Evolutionary conservation across 1,140 invertebrate genomes (phyloP).

Genomic region (Scaptomyza montana): DNA sequence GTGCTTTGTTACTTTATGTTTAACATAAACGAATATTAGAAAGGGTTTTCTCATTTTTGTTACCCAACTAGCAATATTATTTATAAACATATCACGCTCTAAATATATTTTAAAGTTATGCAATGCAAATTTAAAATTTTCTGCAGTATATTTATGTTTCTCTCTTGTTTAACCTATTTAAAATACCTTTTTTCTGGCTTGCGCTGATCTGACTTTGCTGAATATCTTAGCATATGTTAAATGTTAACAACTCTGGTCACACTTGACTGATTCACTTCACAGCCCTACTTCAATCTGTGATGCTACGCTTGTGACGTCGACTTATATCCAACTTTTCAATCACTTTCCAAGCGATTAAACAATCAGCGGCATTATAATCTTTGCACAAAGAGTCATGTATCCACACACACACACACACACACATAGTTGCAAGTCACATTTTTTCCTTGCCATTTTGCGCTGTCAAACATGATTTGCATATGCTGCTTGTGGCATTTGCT

Average conservation of each 20-base stretch:
- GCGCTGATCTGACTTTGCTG: not conserved
- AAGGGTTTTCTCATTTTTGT: constrained; percentile 3
- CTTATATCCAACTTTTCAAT: constrained; percentile 74
- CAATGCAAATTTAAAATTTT: too few relatives aligned
- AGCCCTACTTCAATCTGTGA: not conserved
- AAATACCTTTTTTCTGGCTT: too few relatives aligned
- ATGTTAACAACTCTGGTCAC: constrained; percentile 12
- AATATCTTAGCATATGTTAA: constrained; percentile 22
- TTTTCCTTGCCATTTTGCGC: constrained; percentile 50
- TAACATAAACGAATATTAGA: constrained; percentile 11
- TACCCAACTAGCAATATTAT: constrained; percentile 2
- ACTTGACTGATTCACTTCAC: constrained; percentile 34
- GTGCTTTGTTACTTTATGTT: constrained; percentile 1
- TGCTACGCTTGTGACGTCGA: constrained; percentile 23
- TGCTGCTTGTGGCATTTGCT: constrained; percentile 48
- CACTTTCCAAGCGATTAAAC: constrained; percentile 80
- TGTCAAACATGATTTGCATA: constrained; percentile 82
- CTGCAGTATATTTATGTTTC: not conserved
- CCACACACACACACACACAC: constrained; percentile 39
- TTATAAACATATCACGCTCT: not conserved
- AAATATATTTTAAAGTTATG: too few relatives aligned
- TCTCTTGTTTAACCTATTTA: not conserved
- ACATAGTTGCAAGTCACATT: constrained; percentile 24
- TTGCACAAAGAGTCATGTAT: constrained; percentile 71
- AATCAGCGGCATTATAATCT: constrained; percentile 80